Base-by-base conservation (phyloP, 1,140 invertebrate species). In the Drepana arcuata region DNA sequence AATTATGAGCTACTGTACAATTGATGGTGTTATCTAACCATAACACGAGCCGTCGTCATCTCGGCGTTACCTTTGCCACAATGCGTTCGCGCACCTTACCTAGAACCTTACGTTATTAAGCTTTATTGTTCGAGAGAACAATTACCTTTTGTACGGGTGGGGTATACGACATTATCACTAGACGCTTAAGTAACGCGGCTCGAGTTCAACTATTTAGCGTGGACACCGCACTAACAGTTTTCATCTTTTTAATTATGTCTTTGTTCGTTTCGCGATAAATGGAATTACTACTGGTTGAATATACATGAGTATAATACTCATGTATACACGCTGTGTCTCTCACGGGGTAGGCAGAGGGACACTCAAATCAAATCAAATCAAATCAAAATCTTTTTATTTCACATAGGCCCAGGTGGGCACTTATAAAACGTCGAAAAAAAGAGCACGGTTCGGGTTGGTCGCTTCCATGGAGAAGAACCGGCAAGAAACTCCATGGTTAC, bases 71-170 rank as follows among this genome's bases (percentile, higher is more conserved):
- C 27, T 18, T 34, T 15, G 18, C 28, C 40, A 56, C 52, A 56
- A 54, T 54, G 40, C 52, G 37, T 42, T 26, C 29, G 29, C 39
- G 41, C 45, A 51, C 45, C 45, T 68, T 70, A 71, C 66, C 53
- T 74, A 74, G 66, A 70, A 72, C 55, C 56, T 64, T 66, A 52
- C 66, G 54, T 64, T 71, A 65, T 68, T 56, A 50, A 59, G 52
- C 49, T 62, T 72, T 70, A 78, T 78, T 75, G 74, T 75, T 75
- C 60, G 51, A 64, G 64, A 69, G 68, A 75, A 79, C 74, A 79
- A 79, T 78, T 65, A 68, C 65, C 69, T 68, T 78, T 79, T 75
- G 69, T 75, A 72, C 48, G 54, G 59, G 53, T 55, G 52, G 39
- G 35, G 37, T 60, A 60, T 58, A 54, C 48, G 44, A 43, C 43